A percentile compares a stretch with the other conserved stretches of the same genome.
phyloP scores from a whole-genome alignment of 2,113 vertebrate genomes.

The Megaceryle maxima region DNA sequence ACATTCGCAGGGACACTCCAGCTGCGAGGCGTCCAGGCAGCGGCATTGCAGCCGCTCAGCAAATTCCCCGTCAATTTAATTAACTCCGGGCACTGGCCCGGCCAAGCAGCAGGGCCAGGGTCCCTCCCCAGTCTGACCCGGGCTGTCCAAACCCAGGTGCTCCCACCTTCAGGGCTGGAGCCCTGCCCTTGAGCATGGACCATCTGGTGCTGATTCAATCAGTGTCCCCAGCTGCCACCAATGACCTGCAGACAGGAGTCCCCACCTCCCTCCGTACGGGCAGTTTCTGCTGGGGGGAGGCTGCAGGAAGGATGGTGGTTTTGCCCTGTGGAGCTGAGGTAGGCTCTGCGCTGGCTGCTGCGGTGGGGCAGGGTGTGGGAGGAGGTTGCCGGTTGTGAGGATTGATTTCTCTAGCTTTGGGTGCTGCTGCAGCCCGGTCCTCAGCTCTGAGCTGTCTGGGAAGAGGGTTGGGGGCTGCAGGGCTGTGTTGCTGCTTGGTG shows the following conservation, averaged over 20 bases:
- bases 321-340: accelerated
- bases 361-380: accelerated
- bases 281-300: accelerated
- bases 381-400: neutral
- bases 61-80: neutral
- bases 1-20: accelerated
- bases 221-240: neutral
- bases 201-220: neutral
- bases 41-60: neutral
- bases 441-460: neutral
- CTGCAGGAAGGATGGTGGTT: neutral
- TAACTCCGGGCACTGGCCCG: accelerated
- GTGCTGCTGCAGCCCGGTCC: neutral
- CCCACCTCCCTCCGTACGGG: accelerated
- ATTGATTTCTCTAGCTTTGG: neutral
- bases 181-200: accelerated
- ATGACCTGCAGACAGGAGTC: too few relatives aligned
- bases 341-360: neutral
- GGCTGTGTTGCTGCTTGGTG: neutral
- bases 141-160: neutral
- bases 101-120: neutral
- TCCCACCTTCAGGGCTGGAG: neutral
- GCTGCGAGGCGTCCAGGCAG: neutral
- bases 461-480: neutral
- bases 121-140: accelerated